Conservation (phyloP, 2,797 vertebrate species). For the Adrianichthys oophorus region DNA sequence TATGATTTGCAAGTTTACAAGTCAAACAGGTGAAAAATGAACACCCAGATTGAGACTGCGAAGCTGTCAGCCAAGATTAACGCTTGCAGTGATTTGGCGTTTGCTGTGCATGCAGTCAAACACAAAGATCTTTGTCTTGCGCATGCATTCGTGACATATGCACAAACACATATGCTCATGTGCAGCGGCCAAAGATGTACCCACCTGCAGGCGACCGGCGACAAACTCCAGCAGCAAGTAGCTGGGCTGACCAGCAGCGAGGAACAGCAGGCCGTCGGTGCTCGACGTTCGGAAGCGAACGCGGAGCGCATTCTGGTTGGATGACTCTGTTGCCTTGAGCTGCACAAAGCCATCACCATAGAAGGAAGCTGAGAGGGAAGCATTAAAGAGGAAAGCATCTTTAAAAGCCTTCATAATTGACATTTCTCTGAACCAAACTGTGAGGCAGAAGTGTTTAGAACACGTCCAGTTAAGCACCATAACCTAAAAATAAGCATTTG, state of each 20-base stretch:
- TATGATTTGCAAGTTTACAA: constrained; percentile 17
- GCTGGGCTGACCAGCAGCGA: constrained; percentile 82
- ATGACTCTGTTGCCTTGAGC: constrained; percentile 78
- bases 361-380: constrained; percentile 83
- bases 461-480: constrained; percentile 48
- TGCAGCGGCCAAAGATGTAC: constrained; percentile 57
- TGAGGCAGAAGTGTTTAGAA: constrained; percentile 21
- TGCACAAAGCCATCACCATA: constrained; percentile 90
- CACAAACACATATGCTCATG: constrained; percentile 48
- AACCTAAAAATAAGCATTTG: constrained; percentile 65
- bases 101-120: constrained; percentile 5
- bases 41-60: constrained; percentile 31
- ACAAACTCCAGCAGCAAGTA: constrained; percentile 84
- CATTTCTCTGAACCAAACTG: too few relatives aligned
- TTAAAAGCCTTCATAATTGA: too few relatives aligned
- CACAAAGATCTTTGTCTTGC: constrained; percentile 14
- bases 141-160: constrained; percentile 26
- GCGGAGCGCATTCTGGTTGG: constrained; percentile 77
- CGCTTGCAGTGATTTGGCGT: constrained; percentile 9
- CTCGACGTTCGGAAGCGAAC: constrained; percentile 87
- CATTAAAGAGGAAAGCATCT: neutral
- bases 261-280: constrained; percentile 85
- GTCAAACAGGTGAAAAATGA: constrained; percentile 30
- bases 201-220: constrained; percentile 83
- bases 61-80: constrained; percentile 51